Conservation (phyloP, 2,888 invertebrate genomes). For the Erebia ligea region DNA sequence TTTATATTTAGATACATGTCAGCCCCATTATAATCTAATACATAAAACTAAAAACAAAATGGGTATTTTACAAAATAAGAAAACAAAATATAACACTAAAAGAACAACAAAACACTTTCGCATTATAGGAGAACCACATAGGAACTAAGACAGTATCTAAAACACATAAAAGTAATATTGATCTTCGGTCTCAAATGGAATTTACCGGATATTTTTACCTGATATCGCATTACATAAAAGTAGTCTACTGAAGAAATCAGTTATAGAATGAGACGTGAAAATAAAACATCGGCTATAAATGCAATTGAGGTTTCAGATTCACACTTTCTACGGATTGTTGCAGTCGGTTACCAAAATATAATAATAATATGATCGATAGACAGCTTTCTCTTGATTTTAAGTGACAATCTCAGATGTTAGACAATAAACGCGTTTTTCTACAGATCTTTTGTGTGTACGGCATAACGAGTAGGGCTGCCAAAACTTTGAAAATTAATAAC, state of each 20-base stretch:
- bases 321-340: constrained; percentile 53
- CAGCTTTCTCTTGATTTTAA: constrained; percentile 42
- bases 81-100: too few species aligned
- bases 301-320: constrained; percentile 37
- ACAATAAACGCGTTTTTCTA: constrained; percentile 37
- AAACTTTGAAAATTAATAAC: background rate
- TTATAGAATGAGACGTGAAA: constrained; percentile 10
- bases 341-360: constrained; percentile 51
- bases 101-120: too few species aligned
- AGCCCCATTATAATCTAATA: too few species aligned
- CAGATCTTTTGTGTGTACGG: constrained; percentile 28
- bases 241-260: constrained; percentile 3
- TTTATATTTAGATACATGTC: too few species aligned
- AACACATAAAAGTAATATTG: too few species aligned
- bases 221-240: background rate
- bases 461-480: constrained; percentile 25
- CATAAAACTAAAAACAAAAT: too few species aligned
- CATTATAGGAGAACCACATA: too few species aligned
- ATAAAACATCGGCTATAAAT: constrained; percentile 26
- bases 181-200: too few species aligned
- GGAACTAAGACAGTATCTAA: too few species aligned
- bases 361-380: constrained; percentile 40
- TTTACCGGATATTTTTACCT: background rate
- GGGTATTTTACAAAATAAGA: too few species aligned
- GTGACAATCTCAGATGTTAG: constrained; percentile 39